Evolutionary conservation across 2,113 vertebrate genomes (phyloP).

Genomic region (Chloebia gouldiae): DNA sequence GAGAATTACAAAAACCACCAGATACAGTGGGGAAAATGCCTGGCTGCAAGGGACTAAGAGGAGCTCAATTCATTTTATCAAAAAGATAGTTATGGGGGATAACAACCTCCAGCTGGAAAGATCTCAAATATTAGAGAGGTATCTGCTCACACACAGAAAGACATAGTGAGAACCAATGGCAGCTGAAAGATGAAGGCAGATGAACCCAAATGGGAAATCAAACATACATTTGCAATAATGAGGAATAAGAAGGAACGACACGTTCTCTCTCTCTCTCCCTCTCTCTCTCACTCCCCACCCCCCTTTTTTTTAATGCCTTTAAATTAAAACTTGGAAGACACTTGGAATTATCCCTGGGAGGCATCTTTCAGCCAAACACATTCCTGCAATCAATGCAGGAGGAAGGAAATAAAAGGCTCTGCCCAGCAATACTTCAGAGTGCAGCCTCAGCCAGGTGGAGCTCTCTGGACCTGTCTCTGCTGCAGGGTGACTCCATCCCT

Average conservation of each 20-base stretch:
- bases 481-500: not conserved
- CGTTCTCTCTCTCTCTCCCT: fast-evolving
- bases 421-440: not conserved
- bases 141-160: not conserved
- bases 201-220: constrained; percentile 14
- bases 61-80: not conserved
- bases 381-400: not conserved
- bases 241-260: not conserved
- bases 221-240: not conserved
- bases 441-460: not conserved
- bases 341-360: not conserved
- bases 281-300: no score
- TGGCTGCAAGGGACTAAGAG: constrained; percentile 16
- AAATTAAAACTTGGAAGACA: not conserved
- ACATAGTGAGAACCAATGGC: not conserved
- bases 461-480: not conserved
- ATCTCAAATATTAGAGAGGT: not conserved
- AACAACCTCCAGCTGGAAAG: constrained; percentile 6
- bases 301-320: not conserved
- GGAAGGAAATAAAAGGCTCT: not conserved
- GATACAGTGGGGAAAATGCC: not conserved
- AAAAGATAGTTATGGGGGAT: not conserved
- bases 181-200: not conserved
- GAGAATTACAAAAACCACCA: constrained; percentile 9
- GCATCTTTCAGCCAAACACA: not conserved